These are phyloP conservation scores for Elegia similella DNA, from an alignment of 2,888 invertebrate species.

Conservation along the genomic window DNA sequence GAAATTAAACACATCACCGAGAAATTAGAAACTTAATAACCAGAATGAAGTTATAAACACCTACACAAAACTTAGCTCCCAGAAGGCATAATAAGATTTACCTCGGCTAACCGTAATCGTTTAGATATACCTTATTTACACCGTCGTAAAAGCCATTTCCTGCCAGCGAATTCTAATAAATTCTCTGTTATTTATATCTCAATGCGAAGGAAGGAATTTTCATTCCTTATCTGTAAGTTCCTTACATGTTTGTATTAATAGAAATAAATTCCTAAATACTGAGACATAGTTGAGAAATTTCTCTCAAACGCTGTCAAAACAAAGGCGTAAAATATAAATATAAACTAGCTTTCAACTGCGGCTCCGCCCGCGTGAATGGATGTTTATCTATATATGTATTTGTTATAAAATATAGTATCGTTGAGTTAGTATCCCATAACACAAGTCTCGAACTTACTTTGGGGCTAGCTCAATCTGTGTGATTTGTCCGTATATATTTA, in stretches of 20 bases:
- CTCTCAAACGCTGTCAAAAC: not conserved
- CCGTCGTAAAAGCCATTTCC: conserved; percentile 8
- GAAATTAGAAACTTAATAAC: not conserved
- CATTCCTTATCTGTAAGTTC: not conserved
- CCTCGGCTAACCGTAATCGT: not conserved
- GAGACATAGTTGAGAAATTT: not conserved
- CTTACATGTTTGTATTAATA: not conserved
- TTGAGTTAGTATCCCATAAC: no score
- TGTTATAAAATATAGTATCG: no score
- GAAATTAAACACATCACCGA: not conserved
- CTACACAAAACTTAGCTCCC: not conserved
- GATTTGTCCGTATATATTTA: no score
- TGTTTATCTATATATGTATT: no score
- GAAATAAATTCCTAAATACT: not conserved
- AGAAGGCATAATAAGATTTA: not conserved
- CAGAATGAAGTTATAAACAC: conserved; percentile 3
- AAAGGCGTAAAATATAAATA: not conserved
- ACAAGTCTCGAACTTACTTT: no score
- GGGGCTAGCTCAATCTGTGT: no score
- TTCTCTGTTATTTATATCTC: conserved; percentile 2
- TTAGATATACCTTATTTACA: not conserved
- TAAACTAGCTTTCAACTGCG: no score
- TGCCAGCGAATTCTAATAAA: conserved; percentile 2
- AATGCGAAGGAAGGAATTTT: not conserved
- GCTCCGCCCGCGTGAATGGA: no score